Percentiles rank a stretch among this genome's conserved stretches.
Evolutionary conservation across 2,797 vertebrate genomes (phyloP).

Genomic region (Premnoplex brunnescens): DNA sequence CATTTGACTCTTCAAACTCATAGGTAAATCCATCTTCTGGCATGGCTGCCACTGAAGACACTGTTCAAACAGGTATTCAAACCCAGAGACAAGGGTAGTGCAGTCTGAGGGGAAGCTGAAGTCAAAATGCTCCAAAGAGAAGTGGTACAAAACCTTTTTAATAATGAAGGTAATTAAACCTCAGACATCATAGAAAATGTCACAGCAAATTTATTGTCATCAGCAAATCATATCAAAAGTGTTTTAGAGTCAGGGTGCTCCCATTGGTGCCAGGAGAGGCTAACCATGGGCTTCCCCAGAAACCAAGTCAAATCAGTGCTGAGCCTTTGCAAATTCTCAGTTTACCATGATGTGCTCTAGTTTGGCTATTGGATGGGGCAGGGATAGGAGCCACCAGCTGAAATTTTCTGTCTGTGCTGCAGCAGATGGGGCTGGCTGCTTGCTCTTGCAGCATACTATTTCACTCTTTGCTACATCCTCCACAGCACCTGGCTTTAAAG

Average conservation of each 20-base stretch:
- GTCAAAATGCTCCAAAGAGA: background rate
- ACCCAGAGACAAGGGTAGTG: fast-evolving
- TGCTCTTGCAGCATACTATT: background rate
- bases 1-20: background rate
- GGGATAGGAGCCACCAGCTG: background rate
- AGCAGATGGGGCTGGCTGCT: background rate
- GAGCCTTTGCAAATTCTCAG: background rate
- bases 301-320: background rate
- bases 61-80: background rate
- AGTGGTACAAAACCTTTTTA: background rate
- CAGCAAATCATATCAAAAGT: background rate
- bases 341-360: fast-evolving
- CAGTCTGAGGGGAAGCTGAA: background rate
- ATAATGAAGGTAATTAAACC: background rate
- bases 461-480: background rate
- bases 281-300: background rate
- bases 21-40: background rate
- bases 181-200: background rate
- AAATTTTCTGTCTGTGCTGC: background rate
- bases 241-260: background rate
- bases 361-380: background rate
- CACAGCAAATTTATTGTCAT: background rate
- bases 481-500: background rate
- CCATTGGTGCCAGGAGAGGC: background rate
- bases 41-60: background rate